Conservation (phyloP, 2,113 vertebrate genomes). For the Emydocephalus ijimae region DNA sequence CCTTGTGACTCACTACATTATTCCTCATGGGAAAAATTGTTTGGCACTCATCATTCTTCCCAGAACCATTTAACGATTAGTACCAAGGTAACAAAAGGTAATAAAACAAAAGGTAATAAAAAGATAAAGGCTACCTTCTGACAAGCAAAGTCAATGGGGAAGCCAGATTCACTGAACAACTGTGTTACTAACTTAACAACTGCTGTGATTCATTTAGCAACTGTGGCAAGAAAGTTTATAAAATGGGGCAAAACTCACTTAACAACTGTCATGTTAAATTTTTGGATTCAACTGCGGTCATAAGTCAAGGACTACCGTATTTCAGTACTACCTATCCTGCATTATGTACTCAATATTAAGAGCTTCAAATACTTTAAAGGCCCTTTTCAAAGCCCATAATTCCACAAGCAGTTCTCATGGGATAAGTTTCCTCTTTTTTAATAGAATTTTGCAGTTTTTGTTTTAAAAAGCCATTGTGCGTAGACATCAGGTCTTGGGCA, state of each 20-base stretch:
- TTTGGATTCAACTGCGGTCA: neutral
- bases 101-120: no score
- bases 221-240: neutral
- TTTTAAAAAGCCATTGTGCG: constrained; percentile 53
- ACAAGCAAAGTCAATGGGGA: no score
- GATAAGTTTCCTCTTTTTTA: constrained; percentile 39
- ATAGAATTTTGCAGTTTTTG: constrained; percentile 15
- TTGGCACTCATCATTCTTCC: neutral
- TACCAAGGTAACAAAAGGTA: no score
- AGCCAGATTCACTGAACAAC: neutral
- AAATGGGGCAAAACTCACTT: neutral
- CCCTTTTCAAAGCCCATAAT: constrained; percentile 9
- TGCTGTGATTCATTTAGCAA: neutral
- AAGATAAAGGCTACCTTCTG: no score
- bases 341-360: neutral
- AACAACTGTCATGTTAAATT: neutral
- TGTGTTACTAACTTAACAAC: neutral
- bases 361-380: constrained; percentile 5
- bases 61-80: no score
- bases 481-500: constrained; percentile 40
- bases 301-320: constrained; percentile 2
- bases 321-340: constrained; percentile 20
- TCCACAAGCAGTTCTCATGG: constrained; percentile 52
- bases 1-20: neutral
- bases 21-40: neutral